Conservation (phyloP, 1,140 invertebrate species). For the Eueides isabella region DNA sequence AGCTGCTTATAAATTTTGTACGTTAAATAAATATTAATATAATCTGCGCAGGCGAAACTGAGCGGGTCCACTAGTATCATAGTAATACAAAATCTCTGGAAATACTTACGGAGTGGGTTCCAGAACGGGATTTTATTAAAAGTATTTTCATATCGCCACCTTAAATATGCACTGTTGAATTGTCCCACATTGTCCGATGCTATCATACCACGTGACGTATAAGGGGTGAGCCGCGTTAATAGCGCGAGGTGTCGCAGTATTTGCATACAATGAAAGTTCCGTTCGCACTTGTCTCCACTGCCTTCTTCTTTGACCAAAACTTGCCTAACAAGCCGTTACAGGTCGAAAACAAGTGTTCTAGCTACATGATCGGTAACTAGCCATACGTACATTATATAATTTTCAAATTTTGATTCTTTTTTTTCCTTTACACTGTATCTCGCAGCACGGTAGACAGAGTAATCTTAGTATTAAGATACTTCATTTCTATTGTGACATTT, state of each 20-base stretch:
- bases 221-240: conserved; percentile 30
- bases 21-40: too few relatives aligned
- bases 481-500: too few relatives aligned
- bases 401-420: too few relatives aligned
- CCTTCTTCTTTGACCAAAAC: conserved; percentile 1
- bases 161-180: neutral
- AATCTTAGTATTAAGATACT: too few relatives aligned
- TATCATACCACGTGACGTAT: conserved; percentile 26
- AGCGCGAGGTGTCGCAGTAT: conserved; percentile 40
- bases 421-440: too few relatives aligned
- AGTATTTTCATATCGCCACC: neutral
- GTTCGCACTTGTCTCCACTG: neutral
- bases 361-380: neutral
- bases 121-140: neutral
- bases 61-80: too few relatives aligned
- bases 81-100: too few relatives aligned
- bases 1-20: too few relatives aligned
- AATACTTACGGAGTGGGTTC: too few relatives aligned
- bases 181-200: conserved; percentile 4
- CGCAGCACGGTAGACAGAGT: too few relatives aligned
- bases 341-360: neutral
- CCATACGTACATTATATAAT: too few relatives aligned
- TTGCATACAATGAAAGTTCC: conserved; percentile 52
- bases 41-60: too few relatives aligned
- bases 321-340: neutral